phyloP scores from a whole-genome alignment of 2,113 vertebrate species.

The Psilopsiagon aymara region DNA sequence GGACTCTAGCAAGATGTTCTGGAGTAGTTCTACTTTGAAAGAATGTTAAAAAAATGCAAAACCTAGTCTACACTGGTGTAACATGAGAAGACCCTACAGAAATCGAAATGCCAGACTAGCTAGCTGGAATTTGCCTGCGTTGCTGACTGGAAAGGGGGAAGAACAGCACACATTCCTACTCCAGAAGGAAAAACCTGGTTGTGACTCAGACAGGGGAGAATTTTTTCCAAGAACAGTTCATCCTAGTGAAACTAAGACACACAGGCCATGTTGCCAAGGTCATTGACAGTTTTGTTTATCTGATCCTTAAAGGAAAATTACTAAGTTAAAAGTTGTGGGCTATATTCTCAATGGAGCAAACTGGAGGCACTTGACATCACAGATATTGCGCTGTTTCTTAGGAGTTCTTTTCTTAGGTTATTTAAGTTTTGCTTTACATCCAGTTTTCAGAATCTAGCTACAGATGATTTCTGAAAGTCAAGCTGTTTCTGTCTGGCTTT shows the following conservation, averaged over 20 bases:
- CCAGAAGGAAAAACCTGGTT: slow-evolving; percentile 67
- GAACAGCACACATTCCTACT: slow-evolving; percentile 65
- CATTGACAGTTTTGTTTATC: slow-evolving; percentile 47
- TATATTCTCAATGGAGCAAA: not conserved
- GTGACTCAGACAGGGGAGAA: slow-evolving; percentile 69
- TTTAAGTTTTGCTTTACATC: not conserved
- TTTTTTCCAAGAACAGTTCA: slow-evolving; percentile 77
- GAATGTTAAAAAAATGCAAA: slow-evolving; percentile 35
- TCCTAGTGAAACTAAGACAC: slow-evolving; percentile 63
- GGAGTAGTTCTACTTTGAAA: not conserved
- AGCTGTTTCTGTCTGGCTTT: not conserved
- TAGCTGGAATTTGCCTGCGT: slow-evolving; percentile 2
- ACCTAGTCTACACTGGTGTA: not conserved
- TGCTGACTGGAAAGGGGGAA: slow-evolving; percentile 55
- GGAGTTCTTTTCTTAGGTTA: not conserved
- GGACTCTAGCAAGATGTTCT: not conserved
- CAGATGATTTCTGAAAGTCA: not conserved
- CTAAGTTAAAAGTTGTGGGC: not conserved
- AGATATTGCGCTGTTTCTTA: not conserved
- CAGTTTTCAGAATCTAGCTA: not conserved
- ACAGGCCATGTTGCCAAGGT: slow-evolving; percentile 59
- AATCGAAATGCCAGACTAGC: slow-evolving; percentile 29
- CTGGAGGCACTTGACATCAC: not conserved
- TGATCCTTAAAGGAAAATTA: slow-evolving; percentile 37
- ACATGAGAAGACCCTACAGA: slow-evolving; percentile 26